phyloP scores from a whole-genome alignment of 2,797 vertebrate genomes.

The Oryzias dopingdopingensis region DNA sequence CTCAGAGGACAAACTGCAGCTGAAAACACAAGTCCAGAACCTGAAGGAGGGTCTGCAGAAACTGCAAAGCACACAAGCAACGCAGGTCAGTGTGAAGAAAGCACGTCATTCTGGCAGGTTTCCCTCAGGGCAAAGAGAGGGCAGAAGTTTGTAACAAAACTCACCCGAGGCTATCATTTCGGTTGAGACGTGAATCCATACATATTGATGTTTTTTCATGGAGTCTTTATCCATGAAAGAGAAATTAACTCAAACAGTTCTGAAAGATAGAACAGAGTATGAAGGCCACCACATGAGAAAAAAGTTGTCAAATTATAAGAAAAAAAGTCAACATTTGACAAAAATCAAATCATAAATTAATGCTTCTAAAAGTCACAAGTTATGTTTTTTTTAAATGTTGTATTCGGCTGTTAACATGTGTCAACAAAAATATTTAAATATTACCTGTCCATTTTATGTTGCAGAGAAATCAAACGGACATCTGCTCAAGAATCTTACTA shows the following conservation, averaged over 20 bases:
- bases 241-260: slow-evolving; percentile 42
- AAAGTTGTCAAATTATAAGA: too few relatives aligned
- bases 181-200: neutral
- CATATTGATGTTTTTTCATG: neutral
- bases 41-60: slow-evolving; percentile 86
- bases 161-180: slow-evolving; percentile 24
- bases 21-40: slow-evolving; percentile 84
- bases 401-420: too few relatives aligned
- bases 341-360: too few relatives aligned
- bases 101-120: neutral
- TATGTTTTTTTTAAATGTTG: too few relatives aligned
- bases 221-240: slow-evolving; percentile 35
- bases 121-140: neutral
- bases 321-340: too few relatives aligned
- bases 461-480: too few relatives aligned
- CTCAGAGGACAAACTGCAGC: slow-evolving; percentile 86
- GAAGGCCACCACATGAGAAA: too few relatives aligned
- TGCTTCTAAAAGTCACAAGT: too few relatives aligned
- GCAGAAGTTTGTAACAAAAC: neutral
- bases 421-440: too few relatives aligned
- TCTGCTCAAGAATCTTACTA: too few relatives aligned
- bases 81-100: slow-evolving; percentile 60
- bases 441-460: too few relatives aligned
- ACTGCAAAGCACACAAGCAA: slow-evolving; percentile 57
- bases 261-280: slow-evolving; percentile 9